phyloP scores from a whole-genome alignment of 2,888 invertebrate genomes.

The Cabera pusaria region DNA sequence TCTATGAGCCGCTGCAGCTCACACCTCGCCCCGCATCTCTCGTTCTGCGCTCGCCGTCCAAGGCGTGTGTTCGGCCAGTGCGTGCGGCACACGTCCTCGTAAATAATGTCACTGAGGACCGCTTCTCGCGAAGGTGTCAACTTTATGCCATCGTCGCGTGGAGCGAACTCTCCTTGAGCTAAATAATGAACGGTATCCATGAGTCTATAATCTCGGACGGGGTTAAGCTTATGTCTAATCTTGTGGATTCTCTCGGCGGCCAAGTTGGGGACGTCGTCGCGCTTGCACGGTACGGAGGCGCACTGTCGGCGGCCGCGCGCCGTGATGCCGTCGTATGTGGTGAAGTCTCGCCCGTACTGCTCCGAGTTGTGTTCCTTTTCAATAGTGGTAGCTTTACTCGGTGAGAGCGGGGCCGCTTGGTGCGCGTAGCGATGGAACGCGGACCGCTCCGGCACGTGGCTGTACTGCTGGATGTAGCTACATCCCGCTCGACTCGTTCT shows the following conservation, averaged over 20 bases:
- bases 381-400: constrained; percentile 64
- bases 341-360: constrained; percentile 73
- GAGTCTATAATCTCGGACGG: constrained; percentile 71
- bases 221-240: constrained; percentile 73
- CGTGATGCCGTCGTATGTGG: constrained; percentile 73
- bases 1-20: constrained; percentile 73
- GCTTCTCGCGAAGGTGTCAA: constrained; percentile 75
- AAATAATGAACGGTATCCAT: constrained; percentile 79
- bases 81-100: constrained; percentile 77
- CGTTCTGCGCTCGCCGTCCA: constrained; percentile 60
- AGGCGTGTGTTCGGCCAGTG: constrained; percentile 74
- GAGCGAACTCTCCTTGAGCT: constrained; percentile 78
- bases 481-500: constrained; percentile 56
- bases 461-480: constrained; percentile 74
- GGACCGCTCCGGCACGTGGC: constrained; percentile 71
- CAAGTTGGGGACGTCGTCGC: constrained; percentile 62
- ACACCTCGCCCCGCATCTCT: constrained; percentile 58
- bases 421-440: constrained; percentile 71
- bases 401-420: constrained; percentile 58
- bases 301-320: constrained; percentile 69
- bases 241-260: constrained; percentile 73
- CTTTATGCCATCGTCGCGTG: constrained; percentile 76
- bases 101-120: constrained; percentile 76
- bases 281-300: constrained; percentile 71
- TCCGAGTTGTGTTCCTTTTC: constrained; percentile 75